Conservation (phyloP, 2,113 vertebrate species). For the Zapus hudsonius region DNA sequence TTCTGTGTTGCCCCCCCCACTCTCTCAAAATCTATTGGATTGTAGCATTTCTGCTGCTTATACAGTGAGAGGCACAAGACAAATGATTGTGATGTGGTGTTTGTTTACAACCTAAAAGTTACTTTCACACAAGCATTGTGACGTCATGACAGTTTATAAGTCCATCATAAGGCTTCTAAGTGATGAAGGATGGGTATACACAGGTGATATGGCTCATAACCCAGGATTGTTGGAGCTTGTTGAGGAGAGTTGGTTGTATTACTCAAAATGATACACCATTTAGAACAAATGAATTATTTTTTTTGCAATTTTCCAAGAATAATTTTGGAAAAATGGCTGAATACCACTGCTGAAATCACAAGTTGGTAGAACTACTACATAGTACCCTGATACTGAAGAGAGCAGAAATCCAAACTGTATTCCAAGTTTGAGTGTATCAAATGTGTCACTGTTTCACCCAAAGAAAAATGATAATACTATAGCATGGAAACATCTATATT, state of each 20-base stretch:
- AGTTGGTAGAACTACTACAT: background rate
- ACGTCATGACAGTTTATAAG: fast-evolving
- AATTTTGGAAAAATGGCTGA: background rate
- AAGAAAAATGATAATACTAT: constrained; percentile 24
- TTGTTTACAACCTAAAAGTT: background rate
- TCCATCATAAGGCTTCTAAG: too few relatives aligned
- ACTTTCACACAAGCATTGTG: background rate
- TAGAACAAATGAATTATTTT: background rate
- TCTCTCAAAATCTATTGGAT: background rate
- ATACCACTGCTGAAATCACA: background rate
- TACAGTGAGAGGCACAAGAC: background rate
- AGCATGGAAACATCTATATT: background rate
- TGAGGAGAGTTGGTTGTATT: background rate
- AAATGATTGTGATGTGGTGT: background rate
- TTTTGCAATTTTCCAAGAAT: background rate
- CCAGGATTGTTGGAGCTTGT: background rate
- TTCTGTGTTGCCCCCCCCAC: background rate
- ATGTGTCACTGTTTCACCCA: background rate
- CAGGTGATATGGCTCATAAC: background rate
- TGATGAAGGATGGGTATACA: background rate
- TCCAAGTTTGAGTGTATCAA: background rate
- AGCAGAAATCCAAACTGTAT: background rate
- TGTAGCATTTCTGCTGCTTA: too few relatives aligned
- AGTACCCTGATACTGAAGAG: background rate
- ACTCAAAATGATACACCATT: background rate